phyloP scores from a whole-genome alignment of 2,113 vertebrate species.

The Cacatua alba region DNA sequence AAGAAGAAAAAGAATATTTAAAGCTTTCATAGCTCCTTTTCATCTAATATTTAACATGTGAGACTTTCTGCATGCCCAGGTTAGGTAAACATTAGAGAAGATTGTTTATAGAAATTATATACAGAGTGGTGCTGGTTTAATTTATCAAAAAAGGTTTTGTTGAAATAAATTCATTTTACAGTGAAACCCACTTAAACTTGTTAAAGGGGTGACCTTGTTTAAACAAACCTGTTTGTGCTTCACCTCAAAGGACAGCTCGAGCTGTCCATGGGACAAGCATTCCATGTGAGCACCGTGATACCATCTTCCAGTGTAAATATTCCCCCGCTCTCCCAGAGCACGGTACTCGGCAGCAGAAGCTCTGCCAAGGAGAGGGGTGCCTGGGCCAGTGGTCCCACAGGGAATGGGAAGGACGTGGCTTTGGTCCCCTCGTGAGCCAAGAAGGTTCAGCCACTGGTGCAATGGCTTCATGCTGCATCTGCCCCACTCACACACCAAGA shows the following conservation, averaged over 20 bases:
- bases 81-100: slow-evolving; percentile 55
- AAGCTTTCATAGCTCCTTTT: slow-evolving; percentile 26
- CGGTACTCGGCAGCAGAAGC: fast-evolving
- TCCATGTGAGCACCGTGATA: background rate
- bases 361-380: background rate
- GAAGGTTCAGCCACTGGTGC: fast-evolving
- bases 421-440: fast-evolving
- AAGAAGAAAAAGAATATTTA: background rate
- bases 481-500: fast-evolving
- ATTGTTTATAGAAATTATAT: slow-evolving; percentile 67
- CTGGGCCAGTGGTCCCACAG: background rate
- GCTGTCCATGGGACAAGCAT: background rate
- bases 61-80: slow-evolving; percentile 45
- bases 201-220: background rate
- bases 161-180: slow-evolving; percentile 61
- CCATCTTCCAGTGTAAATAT: background rate
- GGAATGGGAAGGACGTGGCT: background rate
- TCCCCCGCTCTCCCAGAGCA: fast-evolving
- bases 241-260: background rate
- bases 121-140: slow-evolving; percentile 42
- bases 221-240: background rate
- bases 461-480: fast-evolving
- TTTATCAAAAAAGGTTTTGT: slow-evolving; percentile 62
- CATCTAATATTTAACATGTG: slow-evolving; percentile 37
- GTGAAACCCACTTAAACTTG: slow-evolving; percentile 37